Conservation (phyloP, 2,888 invertebrate genomes). For the Philhelius pedissequus region DNA sequence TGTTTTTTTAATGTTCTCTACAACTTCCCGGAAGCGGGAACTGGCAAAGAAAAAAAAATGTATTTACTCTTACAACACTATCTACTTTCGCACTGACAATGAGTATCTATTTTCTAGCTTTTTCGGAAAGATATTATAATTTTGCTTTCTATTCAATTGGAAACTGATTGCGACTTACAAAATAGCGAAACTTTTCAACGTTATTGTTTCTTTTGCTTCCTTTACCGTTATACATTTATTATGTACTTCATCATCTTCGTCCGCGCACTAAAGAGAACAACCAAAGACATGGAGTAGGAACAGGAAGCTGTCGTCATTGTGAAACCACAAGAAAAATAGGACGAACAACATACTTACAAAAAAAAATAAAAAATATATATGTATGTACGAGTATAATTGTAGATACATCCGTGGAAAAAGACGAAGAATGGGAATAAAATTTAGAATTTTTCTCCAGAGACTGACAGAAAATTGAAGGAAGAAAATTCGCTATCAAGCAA, state of each 20-base stretch:
- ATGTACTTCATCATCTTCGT: slow-evolving; percentile 54
- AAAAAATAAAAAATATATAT: slow-evolving; percentile 1
- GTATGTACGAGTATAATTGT: too few species aligned
- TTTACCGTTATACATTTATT: slow-evolving; percentile 48
- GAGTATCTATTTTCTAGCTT: slow-evolving; percentile 26
- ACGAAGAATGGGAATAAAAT: neutral
- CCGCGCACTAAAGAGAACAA: slow-evolving; percentile 27
- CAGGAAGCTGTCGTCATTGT: slow-evolving; percentile 62
- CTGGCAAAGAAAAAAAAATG: neutral
- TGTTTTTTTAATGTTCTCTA: neutral
- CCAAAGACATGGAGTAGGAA: slow-evolving; percentile 54
- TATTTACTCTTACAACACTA: slow-evolving; percentile 13
- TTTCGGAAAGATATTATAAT: slow-evolving; percentile 55
- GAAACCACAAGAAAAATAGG: slow-evolving; percentile 44
- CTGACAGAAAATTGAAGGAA: slow-evolving; percentile 51
- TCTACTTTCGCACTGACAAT: neutral
- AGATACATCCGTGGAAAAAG: neutral
- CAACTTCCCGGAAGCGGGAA: neutral
- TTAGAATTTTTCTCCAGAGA: slow-evolving; percentile 45
- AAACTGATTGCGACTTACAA: slow-evolving; percentile 66
- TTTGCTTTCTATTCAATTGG: slow-evolving; percentile 68
- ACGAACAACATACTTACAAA: slow-evolving; percentile 18
- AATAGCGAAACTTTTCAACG: slow-evolving; percentile 59
- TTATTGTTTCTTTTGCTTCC: slow-evolving; percentile 30
- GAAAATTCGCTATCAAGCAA: slow-evolving; percentile 69